phyloP scores from a whole-genome alignment of 1,140 invertebrate genomes.

The Drosophila dunni region DNA sequence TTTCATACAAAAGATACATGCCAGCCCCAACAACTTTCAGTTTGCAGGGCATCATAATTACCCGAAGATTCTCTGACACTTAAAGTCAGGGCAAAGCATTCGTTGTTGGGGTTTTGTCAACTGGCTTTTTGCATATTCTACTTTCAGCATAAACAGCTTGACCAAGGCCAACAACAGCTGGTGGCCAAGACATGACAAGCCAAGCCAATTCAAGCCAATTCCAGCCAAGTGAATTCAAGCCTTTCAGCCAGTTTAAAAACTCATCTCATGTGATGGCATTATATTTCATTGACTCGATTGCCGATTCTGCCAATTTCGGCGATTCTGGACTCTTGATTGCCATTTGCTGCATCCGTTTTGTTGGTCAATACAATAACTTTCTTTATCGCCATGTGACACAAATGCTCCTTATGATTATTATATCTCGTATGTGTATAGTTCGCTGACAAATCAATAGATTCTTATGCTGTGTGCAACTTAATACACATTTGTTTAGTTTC shows the following conservation, averaged over 20 bases:
- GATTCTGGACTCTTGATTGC: conserved; percentile 8
- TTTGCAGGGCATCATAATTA: conserved; percentile 44
- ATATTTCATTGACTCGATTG: conserved; percentile 34
- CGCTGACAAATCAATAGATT: background rate
- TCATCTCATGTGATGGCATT: conserved; percentile 31
- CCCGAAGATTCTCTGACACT: conserved; percentile 7
- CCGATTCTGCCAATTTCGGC: background rate
- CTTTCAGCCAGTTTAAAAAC: conserved; percentile 14
- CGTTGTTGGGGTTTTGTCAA: conserved; percentile 57
- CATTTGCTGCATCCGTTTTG: conserved; percentile 12
- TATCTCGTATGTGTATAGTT: background rate
- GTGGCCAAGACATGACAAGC: conserved; percentile 14
- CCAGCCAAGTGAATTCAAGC: background rate
- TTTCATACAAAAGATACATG: no score
- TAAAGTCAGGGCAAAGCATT: conserved; percentile 27
- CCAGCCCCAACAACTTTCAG: background rate
- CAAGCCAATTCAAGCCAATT: conserved; percentile 1
- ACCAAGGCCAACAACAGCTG: conserved; percentile 58
- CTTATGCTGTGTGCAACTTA: background rate
- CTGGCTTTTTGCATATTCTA: conserved; percentile 68
- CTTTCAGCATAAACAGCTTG: conserved; percentile 74
- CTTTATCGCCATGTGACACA: conserved; percentile 35
- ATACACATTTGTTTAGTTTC: conserved; percentile 4
- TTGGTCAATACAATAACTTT: conserved; percentile 41
- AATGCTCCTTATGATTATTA: conserved; percentile 20